These are phyloP conservation scores for Hormaphis cornu DNA, from an alignment of 1,140 invertebrate species.

Conservation along the genomic window DNA sequence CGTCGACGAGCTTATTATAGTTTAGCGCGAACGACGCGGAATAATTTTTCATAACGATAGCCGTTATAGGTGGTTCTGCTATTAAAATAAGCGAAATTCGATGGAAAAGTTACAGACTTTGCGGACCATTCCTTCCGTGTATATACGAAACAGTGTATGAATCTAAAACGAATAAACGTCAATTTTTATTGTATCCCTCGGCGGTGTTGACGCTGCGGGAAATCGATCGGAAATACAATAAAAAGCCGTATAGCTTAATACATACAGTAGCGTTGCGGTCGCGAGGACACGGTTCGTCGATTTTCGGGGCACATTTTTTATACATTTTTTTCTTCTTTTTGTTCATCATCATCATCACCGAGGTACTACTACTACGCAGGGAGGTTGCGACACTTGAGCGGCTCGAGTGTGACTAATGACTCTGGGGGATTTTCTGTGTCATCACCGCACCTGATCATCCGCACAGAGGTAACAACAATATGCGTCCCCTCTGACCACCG, in stretches of 20 bases:
- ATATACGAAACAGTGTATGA: too few relatives aligned
- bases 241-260: background rate
- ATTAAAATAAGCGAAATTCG: too few relatives aligned
- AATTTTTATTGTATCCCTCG: background rate
- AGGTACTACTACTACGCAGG: too few relatives aligned
- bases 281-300: slow-evolving; percentile 15
- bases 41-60: too few relatives aligned
- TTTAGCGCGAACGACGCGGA: too few relatives aligned
- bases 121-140: too few relatives aligned
- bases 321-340: background rate
- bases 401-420: slow-evolving; percentile 27
- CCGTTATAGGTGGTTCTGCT: too few relatives aligned
- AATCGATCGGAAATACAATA: slow-evolving; percentile 2
- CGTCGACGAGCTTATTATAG: too few relatives aligned
- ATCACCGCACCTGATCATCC: background rate
- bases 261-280: background rate
- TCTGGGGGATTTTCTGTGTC: background rate
- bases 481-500: too few relatives aligned
- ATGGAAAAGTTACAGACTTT: too few relatives aligned
- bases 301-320: background rate
- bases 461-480: too few relatives aligned
- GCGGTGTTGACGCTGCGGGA: background rate
- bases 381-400: background rate
- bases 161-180: too few relatives aligned
- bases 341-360: background rate